Evolutionary conservation across 2,888 invertebrate species (phyloP).

Genomic region (Acholoe squamosa): DNA sequence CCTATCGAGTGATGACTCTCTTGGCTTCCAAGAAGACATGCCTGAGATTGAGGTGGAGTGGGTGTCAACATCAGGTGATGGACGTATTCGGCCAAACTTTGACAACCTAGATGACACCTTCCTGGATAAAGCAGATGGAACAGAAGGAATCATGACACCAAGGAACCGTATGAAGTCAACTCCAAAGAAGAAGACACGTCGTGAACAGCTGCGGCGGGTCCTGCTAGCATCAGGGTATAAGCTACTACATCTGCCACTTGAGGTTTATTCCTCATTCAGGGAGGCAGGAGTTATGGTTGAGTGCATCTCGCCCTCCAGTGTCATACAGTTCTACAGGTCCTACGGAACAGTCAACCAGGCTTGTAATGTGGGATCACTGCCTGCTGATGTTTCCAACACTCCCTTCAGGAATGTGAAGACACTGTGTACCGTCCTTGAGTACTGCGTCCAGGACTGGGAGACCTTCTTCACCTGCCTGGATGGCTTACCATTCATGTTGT

Average conservation of each 20-base stretch:
- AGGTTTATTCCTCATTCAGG: slow-evolving; percentile 68
- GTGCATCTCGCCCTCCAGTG: slow-evolving; percentile 68
- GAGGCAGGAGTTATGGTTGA: slow-evolving; percentile 69
- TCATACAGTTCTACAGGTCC: slow-evolving; percentile 69
- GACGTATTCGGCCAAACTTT: slow-evolving; percentile 66
- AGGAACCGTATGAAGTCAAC: slow-evolving; percentile 53
- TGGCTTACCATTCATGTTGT: slow-evolving; percentile 70
- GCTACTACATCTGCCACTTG: slow-evolving; percentile 69
- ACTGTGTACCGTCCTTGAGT: slow-evolving; percentile 68
- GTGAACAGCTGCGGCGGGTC: slow-evolving; percentile 67
- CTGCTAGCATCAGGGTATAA: slow-evolving; percentile 70
- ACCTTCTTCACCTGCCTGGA: slow-evolving; percentile 68
- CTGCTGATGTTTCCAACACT: slow-evolving; percentile 66
- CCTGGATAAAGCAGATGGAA: slow-evolving; percentile 61
- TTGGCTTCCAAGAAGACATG: slow-evolving; percentile 50
- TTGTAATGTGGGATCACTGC: slow-evolving; percentile 67
- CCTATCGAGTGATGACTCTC: slow-evolving; percentile 38
- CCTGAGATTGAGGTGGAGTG: slow-evolving; percentile 69
- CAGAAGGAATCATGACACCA: slow-evolving; percentile 52
- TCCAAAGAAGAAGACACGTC: slow-evolving; percentile 64
- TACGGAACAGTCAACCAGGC: slow-evolving; percentile 63
- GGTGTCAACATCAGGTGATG: slow-evolving; percentile 67
- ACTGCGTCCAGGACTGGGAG: slow-evolving; percentile 69
- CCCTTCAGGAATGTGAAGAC: slow-evolving; percentile 68
- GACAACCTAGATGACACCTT: slow-evolving; percentile 69